A percentile compares a stretch with the other conserved stretches of the same genome.
Conservation (phyloP, 2,888 invertebrate genomes). For the Oxytorus armatus region DNA sequence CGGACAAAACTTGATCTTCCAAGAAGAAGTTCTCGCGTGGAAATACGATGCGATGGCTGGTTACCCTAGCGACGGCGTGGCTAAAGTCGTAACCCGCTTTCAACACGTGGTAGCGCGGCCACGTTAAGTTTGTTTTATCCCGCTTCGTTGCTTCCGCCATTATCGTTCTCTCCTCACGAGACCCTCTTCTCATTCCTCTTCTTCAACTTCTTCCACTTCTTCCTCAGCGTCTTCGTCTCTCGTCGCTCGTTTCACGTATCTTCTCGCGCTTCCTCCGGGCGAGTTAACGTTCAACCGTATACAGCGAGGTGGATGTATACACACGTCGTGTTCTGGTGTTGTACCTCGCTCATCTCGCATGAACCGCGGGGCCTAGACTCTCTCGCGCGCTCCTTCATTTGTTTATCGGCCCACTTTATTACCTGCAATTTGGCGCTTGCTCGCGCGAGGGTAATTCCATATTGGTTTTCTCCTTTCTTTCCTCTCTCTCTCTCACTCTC, state of each 20-base stretch:
- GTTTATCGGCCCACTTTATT: conserved; percentile 82
- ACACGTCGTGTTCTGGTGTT: conserved; percentile 25
- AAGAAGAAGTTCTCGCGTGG: not conserved
- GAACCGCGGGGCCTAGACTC: conserved; percentile 56
- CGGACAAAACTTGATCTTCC: conserved; percentile 20
- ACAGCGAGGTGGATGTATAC: conserved; percentile 27
- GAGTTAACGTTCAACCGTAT: conserved; percentile 65
- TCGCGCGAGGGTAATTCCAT: conserved; percentile 82
- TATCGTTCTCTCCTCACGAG: conserved; percentile 63
- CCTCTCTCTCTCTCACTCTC: conserved; percentile 45
- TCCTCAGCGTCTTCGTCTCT: conserved; percentile 59
- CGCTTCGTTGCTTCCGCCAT: conserved; percentile 68
- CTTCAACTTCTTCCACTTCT: conserved; percentile 38
- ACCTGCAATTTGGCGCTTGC: conserved; percentile 82
- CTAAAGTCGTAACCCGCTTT: conserved; percentile 67
- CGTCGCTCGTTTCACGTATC: conserved; percentile 65
- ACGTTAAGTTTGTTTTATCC: conserved; percentile 75
- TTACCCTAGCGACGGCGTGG: conserved; percentile 53
- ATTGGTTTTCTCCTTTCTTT: conserved; percentile 80
- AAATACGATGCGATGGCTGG: conserved; percentile 38
- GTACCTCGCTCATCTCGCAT: conserved; percentile 45
- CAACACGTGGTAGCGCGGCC: conserved; percentile 64
- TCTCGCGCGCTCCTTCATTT: conserved; percentile 80
- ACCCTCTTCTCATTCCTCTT: conserved; percentile 54
- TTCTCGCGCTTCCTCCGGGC: conserved; percentile 61